Base-by-base conservation (phyloP, 1,140 invertebrate genomes). In the Polypedilum pembai region DNA sequence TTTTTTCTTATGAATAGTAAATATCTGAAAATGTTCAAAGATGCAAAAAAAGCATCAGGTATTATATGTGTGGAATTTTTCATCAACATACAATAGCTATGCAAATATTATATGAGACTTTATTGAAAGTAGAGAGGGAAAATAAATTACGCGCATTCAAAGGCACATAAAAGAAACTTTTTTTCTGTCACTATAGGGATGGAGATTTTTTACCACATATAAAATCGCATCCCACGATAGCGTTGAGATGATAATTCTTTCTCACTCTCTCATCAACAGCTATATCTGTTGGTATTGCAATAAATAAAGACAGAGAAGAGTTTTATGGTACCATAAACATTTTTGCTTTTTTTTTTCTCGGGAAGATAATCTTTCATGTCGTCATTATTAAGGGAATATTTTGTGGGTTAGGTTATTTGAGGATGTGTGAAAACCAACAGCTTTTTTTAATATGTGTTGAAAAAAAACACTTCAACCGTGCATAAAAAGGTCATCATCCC, bases 311-410 rank as follows among this genome's bases (percentile, higher is more conserved):
- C 45, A 56, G 12, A 56, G 24, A 5, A 56, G 24, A 3, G 24
- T 56, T 56, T 56, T 56, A 56, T 56, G 12, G 12, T 56, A 56
- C n/a, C 45, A 56, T 56, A 56, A 56, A 56, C 12, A 56, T 56
- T n/a, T 45, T 56, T 56, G 8, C 45, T 45, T 15, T 56, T n/a
- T 15, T 56, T n/a, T n/a, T 56, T 56, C 24, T 33, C 45, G 12
- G 12, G n/a, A 56, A 56, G 45, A 56, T 56, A 56, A 56, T 56
- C 45, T 56, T 56, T 56, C 45, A 56, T 56, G 45, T 56, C 45
- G 45, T 56, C 45, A 56, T 56, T n/a, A 56, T 56, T 56, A 56
- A 56, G 45, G 45, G 45, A 56, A 56, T 56, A 56, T 56, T 33
- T 56, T 56, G 45, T 56, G 4, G 12, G 24, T 33, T 33, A 33